Conservation (phyloP, 2,888 invertebrate genomes). For the Margaritifera margaritifera region DNA sequence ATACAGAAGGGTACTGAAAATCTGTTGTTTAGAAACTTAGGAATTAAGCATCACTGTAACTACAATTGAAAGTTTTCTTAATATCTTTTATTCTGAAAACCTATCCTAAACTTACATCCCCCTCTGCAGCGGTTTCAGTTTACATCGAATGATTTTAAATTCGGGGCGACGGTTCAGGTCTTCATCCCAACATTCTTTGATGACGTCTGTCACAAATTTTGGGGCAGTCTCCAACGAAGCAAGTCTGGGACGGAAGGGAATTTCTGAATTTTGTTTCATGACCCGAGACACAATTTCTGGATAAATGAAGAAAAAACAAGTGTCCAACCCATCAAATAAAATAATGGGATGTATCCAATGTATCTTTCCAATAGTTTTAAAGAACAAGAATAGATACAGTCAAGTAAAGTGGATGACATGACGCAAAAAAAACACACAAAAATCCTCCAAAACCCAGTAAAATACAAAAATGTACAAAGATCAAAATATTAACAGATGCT, state of each 20-base stretch:
- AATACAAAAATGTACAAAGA: too few species aligned
- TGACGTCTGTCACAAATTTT: conserved; percentile 72
- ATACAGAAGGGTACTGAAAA: too few species aligned
- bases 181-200: conserved; percentile 95
- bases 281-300: conserved; percentile 91
- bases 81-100: not conserved
- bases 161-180: conserved; percentile 90
- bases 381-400: too few species aligned
- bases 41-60: too few species aligned
- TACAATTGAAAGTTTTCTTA: not conserved
- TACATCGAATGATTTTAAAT: conserved; percentile 88
- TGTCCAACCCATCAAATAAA: not conserved
- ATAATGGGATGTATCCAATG: too few species aligned
- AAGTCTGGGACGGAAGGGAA: conserved; percentile 81
- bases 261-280: conserved; percentile 74
- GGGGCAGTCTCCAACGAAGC: conserved; percentile 82
- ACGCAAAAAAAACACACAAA: too few species aligned
- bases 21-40: too few species aligned
- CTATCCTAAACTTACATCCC: conserved; percentile 80
- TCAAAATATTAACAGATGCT: too few species aligned
- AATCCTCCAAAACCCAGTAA: too few species aligned
- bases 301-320: conserved; percentile 16
- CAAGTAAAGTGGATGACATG: too few species aligned
- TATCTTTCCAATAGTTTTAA: too few species aligned
- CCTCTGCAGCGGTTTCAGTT: conserved; percentile 91